These are phyloP conservation scores for Stichodactyla helianthus DNA, from an alignment of 64 coral and sea anemone species.

Conservation along the genomic window DNA sequence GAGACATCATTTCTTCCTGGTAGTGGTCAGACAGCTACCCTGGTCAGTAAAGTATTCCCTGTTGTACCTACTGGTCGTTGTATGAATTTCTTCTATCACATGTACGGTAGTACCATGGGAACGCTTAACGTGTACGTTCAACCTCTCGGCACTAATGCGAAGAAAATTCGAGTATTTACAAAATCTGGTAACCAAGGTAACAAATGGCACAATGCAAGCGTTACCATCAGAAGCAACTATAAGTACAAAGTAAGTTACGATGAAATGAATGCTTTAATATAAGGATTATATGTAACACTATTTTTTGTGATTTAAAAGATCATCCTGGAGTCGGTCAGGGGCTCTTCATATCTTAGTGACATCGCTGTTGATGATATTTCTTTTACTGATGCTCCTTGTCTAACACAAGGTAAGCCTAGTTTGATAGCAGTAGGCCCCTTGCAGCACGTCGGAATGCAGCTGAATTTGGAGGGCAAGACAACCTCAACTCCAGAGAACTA, in stretches of 20 bases:
- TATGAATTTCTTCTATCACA: not conserved
- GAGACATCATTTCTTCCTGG: not conserved
- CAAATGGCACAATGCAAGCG: not conserved
- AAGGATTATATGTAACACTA: too few species aligned
- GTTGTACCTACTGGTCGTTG: not conserved
- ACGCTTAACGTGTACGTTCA: not conserved
- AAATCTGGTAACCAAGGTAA: slow-evolving; percentile 12
- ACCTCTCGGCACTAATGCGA: not conserved
- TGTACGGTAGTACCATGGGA: not conserved
- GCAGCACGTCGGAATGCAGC: too few species aligned
- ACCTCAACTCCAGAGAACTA: too few species aligned
- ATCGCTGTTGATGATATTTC: not conserved
- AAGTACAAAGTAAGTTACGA: not conserved
- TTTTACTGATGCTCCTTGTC: not conserved
- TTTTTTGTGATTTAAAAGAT: not conserved
- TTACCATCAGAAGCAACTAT: not conserved
- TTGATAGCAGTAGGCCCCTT: too few species aligned
- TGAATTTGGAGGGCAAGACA: too few species aligned
- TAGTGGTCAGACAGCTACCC: not conserved
- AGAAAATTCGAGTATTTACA: not conserved
- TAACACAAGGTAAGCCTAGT: too few species aligned
- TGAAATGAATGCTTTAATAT: not conserved
- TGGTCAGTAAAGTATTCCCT: slow-evolving; percentile 1
- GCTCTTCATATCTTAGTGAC: not conserved
- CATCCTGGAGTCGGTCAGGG: not conserved